Conservation (phyloP, 1,140 invertebrate species). For the Pinna nobilis region DNA sequence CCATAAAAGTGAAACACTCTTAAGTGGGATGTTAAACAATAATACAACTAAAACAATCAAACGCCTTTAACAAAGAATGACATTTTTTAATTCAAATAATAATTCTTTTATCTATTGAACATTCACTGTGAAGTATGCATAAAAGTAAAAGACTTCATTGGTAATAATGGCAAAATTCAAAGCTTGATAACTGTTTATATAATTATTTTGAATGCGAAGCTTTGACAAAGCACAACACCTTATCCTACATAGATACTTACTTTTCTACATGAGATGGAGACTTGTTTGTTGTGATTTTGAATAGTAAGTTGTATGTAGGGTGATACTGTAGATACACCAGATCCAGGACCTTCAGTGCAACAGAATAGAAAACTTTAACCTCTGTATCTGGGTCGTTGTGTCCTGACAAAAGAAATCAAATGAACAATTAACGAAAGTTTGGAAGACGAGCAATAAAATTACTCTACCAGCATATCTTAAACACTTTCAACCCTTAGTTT, state of each 20-base stretch:
- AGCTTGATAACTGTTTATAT: too few relatives aligned
- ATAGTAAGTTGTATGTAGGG: slow-evolving; percentile 50
- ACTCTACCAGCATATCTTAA: too few relatives aligned
- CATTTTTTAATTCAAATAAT: too few relatives aligned
- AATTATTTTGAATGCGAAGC: background rate
- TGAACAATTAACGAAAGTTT: background rate
- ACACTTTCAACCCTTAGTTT: too few relatives aligned
- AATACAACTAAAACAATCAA: too few relatives aligned
- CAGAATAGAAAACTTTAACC: slow-evolving; percentile 51
- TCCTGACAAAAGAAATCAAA: slow-evolving; percentile 31
- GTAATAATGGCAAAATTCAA: too few relatives aligned
- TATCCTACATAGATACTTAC: background rate
- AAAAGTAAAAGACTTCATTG: background rate
- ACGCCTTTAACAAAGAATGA: too few relatives aligned
- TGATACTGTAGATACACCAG: slow-evolving; percentile 52
- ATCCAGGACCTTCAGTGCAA: slow-evolving; percentile 51
- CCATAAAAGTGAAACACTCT: too few relatives aligned
- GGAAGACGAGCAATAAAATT: too few relatives aligned
- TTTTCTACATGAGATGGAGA: background rate
- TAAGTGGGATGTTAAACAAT: too few relatives aligned
- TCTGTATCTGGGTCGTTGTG: slow-evolving; percentile 39
- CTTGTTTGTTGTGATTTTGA: slow-evolving; percentile 26
- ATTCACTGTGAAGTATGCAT: too few relatives aligned
- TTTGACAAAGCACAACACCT: background rate
- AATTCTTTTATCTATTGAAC: too few relatives aligned